A percentile compares a stretch with the other conserved stretches of the same genome.
phyloP scores from a whole-genome alignment of 2,797 vertebrate species.

The Tachyglossus aculeatus region DNA sequence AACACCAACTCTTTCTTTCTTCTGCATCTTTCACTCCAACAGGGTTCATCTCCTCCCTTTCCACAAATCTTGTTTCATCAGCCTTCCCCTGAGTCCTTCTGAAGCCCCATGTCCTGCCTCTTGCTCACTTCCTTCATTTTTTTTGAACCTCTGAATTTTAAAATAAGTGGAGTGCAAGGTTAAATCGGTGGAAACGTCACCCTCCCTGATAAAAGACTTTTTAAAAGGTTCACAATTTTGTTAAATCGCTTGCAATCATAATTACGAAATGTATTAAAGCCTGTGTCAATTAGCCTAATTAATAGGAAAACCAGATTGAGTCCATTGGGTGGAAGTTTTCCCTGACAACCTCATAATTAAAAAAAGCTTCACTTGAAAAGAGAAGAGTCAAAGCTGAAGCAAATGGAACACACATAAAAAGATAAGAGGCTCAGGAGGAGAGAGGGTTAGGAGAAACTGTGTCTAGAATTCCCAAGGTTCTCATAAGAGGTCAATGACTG shows the following conservation, averaged over 20 bases:
- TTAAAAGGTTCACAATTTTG: neutral
- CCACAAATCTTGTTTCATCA: neutral
- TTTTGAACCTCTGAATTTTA: neutral
- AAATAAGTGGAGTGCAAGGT: neutral
- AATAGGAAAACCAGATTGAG: slow-evolving; percentile 7
- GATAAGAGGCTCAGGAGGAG: neutral
- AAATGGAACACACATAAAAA: neutral
- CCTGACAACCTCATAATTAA: too few species aligned
- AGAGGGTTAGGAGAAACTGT: neutral
- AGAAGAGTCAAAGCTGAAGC: neutral
- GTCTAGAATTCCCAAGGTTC: neutral
- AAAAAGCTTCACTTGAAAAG: neutral
- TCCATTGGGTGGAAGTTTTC: neutral
- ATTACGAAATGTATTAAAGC: slow-evolving; percentile 39
- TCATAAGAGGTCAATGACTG: accelerated
- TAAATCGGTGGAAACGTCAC: neutral
- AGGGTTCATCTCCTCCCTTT: neutral
- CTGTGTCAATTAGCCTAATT: neutral
- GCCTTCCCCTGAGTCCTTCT: too few species aligned
- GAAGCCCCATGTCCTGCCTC: too few species aligned
- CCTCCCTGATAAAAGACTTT: neutral
- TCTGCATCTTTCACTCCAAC: neutral
- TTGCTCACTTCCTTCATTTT: neutral
- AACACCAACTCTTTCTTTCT: too few species aligned
- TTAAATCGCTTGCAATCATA: slow-evolving; percentile 19